Conservation (phyloP, 2,113 vertebrate species). For the Sorex fumeus region DNA sequence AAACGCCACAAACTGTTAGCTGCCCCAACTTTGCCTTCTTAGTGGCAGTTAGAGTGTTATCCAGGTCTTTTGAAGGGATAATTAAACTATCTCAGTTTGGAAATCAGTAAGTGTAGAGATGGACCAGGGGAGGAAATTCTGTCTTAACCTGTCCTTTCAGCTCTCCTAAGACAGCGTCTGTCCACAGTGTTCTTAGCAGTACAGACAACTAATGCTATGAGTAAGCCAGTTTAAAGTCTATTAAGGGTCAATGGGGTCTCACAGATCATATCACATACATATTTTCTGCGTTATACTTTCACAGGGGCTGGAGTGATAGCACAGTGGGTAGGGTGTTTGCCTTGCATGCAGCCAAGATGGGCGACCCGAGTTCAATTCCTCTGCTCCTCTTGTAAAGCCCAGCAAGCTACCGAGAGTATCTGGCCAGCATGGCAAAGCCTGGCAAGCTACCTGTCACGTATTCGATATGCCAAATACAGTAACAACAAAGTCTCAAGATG, state of each 20-base stretch:
- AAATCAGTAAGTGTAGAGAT: not conserved
- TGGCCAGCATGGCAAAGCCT: too few relatives aligned
- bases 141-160: not conserved
- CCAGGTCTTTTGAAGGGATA: slow-evolving; percentile 43
- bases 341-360: too few relatives aligned
- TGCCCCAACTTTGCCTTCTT: slow-evolving; percentile 77
- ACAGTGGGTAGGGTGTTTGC: too few relatives aligned
- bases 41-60: slow-evolving; percentile 60
- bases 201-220: not conserved
- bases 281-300: too few relatives aligned
- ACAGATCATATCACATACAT: not conserved
- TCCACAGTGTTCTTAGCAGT: not conserved
- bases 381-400: too few relatives aligned
- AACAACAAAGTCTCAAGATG: too few relatives aligned
- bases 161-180: not conserved
- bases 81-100: not conserved
- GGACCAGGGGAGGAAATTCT: not conserved
- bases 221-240: not conserved
- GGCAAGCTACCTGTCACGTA: too few relatives aligned
- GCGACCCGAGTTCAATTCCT: too few relatives aligned
- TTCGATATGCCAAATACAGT: too few relatives aligned
- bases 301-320: too few relatives aligned
- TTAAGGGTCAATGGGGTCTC: not conserved
- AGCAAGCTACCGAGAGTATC: too few relatives aligned
- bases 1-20: not conserved